These are phyloP conservation scores for Nyctereutes procyonoides DNA, from an alignment of 2,113 vertebrate genomes.

Conservation along the genomic window DNA sequence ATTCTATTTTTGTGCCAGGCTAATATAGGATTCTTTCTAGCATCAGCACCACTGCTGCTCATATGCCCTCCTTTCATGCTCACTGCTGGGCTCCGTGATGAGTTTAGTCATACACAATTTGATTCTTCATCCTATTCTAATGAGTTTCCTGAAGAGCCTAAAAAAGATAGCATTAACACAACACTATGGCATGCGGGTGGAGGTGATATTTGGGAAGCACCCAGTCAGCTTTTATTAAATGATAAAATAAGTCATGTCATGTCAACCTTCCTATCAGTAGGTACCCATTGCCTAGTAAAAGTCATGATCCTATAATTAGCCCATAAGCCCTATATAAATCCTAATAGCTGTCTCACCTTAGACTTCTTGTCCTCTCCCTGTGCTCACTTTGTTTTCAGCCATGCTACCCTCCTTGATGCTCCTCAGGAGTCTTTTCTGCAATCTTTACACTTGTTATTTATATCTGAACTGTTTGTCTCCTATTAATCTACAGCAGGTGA, in stretches of 20 bases:
- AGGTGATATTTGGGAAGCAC: neutral
- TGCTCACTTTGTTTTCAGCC: neutral
- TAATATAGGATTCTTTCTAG: neutral
- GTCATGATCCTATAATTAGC: too few species aligned
- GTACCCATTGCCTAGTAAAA: neutral
- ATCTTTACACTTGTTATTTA: neutral
- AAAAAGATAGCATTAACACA: neutral
- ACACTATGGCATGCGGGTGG: neutral
- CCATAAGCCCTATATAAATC: neutral
- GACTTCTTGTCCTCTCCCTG: neutral
- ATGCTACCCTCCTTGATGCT: neutral
- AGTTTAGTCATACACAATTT: neutral
- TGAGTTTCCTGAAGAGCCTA: neutral
- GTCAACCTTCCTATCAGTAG: neutral
- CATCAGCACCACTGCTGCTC: neutral
- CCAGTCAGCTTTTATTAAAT: neutral
- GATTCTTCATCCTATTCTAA: neutral
- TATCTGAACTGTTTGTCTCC: neutral
- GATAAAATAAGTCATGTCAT: neutral
- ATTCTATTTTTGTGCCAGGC: neutral
- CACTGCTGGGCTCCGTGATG: neutral
- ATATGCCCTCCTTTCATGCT: neutral
- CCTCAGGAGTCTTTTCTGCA: neutral
- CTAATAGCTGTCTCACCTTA: neutral
- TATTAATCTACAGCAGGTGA: neutral